Conservation (phyloP, 1,140 invertebrate species). For the Drosophila kohkoa region DNA sequence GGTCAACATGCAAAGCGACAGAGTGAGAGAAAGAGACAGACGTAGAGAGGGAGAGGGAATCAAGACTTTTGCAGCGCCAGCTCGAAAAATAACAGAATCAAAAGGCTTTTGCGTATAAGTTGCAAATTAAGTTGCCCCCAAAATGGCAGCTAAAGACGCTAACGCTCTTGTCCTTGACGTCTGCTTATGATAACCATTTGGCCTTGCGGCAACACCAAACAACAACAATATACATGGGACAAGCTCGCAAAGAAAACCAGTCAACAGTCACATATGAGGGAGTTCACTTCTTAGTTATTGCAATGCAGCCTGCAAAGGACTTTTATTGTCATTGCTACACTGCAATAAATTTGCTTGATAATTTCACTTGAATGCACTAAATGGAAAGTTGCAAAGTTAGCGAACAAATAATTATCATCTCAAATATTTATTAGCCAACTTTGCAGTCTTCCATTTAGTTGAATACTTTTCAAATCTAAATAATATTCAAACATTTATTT, state of each 20-base stretch:
- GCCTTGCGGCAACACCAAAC: slow-evolving; percentile 49
- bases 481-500: too few species aligned
- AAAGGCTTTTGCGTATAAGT: slow-evolving; percentile 82
- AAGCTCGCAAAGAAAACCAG: not conserved
- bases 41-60: not conserved
- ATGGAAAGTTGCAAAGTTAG: too few species aligned
- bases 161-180: slow-evolving; percentile 49
- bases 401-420: too few species aligned
- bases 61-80: slow-evolving; percentile 39
- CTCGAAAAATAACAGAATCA: slow-evolving; percentile 75
- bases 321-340: not conserved
- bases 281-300: slow-evolving; percentile 2
- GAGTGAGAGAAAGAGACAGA: not conserved
- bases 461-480: too few species aligned
- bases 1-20: not conserved
- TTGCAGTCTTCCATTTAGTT: too few species aligned
- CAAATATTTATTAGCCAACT: too few species aligned
- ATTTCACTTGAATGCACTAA: too few species aligned
- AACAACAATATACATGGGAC: slow-evolving; percentile 39
- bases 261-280: slow-evolving; percentile 6
- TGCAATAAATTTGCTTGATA: not conserved
- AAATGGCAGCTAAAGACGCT: slow-evolving; percentile 22
- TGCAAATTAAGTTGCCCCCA: slow-evolving; percentile 77
- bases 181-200: slow-evolving; percentile 68
- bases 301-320: not conserved